Percentiles rank a stretch among this genome's conserved stretches.
Evolutionary conservation across 2,888 invertebrate species (phyloP).

Genomic region (Balanococcus diminutus): DNA sequence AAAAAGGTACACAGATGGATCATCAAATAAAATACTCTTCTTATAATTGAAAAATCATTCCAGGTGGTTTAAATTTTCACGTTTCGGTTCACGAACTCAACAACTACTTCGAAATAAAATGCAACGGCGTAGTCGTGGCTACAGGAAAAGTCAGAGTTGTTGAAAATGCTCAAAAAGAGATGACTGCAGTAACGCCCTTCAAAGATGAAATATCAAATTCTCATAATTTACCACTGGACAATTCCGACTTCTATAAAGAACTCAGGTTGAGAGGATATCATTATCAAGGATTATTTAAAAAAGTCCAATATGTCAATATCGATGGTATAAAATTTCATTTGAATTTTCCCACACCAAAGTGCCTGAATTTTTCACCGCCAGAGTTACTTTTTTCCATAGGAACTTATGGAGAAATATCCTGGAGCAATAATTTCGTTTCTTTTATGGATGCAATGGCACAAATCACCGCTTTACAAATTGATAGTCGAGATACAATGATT

Average conservation of each 20-base stretch:
- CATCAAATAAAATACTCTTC: background rate
- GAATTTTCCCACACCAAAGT: background rate
- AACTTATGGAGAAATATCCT: background rate
- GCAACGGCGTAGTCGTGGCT: constrained; percentile 72
- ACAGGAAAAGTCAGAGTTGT: constrained; percentile 72
- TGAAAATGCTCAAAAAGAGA: constrained; percentile 65
- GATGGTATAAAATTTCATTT: constrained; percentile 61
- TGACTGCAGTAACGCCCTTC: constrained; percentile 63
- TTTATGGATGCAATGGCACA: background rate
- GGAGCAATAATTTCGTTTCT: constrained; percentile 9
- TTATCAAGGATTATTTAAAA: constrained; percentile 69
- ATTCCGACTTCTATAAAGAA: constrained; percentile 63
- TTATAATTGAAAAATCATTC: background rate
- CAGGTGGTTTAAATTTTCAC: constrained; percentile 61
- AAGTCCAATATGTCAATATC: constrained; percentile 66
- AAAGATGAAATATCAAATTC: constrained; percentile 63
- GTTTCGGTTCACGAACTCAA: constrained; percentile 69
- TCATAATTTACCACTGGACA: constrained; percentile 63
- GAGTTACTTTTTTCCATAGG: background rate
- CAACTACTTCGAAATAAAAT: constrained; percentile 69
- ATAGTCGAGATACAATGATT: background rate
- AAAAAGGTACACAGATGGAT: constrained; percentile 3
- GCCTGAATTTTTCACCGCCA: background rate
- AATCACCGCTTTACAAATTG: background rate
- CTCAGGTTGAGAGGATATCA: constrained; percentile 66